Percentiles rank a stretch among this genome's conserved stretches.
phyloP scores from a whole-genome alignment of 1,140 invertebrate species.

The Heterodera schachtii region DNA sequence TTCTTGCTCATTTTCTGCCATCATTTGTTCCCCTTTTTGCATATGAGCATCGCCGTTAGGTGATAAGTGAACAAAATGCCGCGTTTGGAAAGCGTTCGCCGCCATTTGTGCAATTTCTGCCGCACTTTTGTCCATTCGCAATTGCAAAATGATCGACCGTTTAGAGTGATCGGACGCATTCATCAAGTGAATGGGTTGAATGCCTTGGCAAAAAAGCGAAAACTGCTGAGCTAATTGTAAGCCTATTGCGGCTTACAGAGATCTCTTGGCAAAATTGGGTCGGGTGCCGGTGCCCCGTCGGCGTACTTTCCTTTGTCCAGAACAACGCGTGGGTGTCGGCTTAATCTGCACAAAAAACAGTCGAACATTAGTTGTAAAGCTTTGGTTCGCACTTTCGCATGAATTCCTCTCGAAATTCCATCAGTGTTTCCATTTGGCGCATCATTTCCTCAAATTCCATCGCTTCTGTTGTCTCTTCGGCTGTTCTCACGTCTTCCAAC shows the following conservation, averaged over 20 bases:
- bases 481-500: constrained; percentile 74
- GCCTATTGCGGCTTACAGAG: constrained; percentile 48
- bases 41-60: neutral
- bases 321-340: constrained; percentile 55
- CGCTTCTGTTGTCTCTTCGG: constrained; percentile 73
- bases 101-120: constrained; percentile 76
- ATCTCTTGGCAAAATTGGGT: constrained; percentile 63
- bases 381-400: no score
- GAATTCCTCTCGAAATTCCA: constrained; percentile 48
- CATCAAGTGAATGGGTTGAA: constrained; percentile 81
- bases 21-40: neutral
- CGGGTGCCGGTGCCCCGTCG: constrained; percentile 56
- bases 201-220: constrained; percentile 70
- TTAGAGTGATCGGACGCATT: constrained; percentile 70
- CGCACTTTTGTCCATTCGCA: constrained; percentile 76
- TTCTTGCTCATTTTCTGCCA: constrained; percentile 34
- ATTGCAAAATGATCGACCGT: constrained; percentile 79
- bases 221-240: neutral
- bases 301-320: constrained; percentile 60
- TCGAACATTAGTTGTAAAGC: constrained; percentile 3
- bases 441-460: constrained; percentile 52
- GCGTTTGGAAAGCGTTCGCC: constrained; percentile 65
- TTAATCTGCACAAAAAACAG: constrained; percentile 30
- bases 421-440: constrained; percentile 50
- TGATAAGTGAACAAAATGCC: neutral